These are phyloP conservation scores for Scleropages formosus DNA, from an alignment of 2,797 vertebrate species.

Conservation along the genomic window DNA sequence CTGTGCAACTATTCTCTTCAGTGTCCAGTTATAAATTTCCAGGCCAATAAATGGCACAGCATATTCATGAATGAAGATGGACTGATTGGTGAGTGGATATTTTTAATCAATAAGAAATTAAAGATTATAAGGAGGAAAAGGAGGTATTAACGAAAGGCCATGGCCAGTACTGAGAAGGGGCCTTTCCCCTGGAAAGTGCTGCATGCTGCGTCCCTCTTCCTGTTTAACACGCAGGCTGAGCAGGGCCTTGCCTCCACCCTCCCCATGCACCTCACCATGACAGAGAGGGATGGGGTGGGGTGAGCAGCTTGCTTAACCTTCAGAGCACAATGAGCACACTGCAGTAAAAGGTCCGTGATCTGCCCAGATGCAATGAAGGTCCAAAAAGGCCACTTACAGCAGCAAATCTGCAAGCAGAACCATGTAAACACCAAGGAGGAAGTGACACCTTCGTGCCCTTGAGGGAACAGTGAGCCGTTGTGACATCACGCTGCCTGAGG, in stretches of 20 bases:
- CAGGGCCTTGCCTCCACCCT: slow-evolving; percentile 56
- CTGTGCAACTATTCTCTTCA: no score
- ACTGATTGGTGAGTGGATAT: no score
- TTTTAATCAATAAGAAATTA: no score
- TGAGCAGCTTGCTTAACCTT: slow-evolving; percentile 77
- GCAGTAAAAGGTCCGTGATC: slow-evolving; percentile 69
- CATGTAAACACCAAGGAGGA: not conserved
- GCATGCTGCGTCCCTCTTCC: slow-evolving; percentile 45
- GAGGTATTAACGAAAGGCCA: no score
- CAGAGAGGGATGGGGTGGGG: slow-evolving; percentile 53
- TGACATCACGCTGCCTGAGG: not conserved
- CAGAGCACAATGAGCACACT: slow-evolving; percentile 69
- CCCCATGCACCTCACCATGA: slow-evolving; percentile 53
- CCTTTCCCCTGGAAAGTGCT: slow-evolving; percentile 31
- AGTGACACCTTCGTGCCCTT: not conserved
- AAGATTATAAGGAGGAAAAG: no score
- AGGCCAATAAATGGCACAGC: no score
- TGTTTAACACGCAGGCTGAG: slow-evolving; percentile 69
- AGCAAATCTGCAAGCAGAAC: not conserved
- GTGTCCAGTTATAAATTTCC: no score
- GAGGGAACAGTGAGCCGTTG: not conserved
- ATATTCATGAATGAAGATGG: no score
- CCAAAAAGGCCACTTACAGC: not conserved
- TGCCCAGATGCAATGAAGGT: slow-evolving; percentile 65
- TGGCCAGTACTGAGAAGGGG: no score